These are phyloP conservation scores for Hirtodrosophila histrioides DNA, from an alignment of 2,888 invertebrate genomes.

Conservation along the genomic window DNA sequence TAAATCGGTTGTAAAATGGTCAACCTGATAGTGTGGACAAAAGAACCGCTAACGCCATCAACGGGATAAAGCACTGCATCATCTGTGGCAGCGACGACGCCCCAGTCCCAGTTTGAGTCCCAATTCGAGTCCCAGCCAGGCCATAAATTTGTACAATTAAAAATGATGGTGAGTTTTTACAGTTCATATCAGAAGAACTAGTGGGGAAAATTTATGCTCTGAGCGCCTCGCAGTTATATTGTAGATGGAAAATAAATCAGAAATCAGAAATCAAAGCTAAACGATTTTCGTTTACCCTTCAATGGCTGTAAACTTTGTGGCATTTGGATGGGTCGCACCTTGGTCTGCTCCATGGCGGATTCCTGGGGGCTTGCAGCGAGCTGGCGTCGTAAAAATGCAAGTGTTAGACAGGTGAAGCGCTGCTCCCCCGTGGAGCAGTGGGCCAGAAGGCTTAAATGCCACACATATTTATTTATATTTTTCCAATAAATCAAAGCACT, in stretches of 20 bases:
- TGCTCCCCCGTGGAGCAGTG: slow-evolving; percentile 23
- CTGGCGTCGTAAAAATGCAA: slow-evolving; percentile 53
- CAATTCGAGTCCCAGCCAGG: slow-evolving; percentile 24
- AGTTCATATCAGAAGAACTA: slow-evolving; percentile 50
- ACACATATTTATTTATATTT: slow-evolving; percentile 52
- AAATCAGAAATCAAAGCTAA: slow-evolving; percentile 56
- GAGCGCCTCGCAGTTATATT: not conserved
- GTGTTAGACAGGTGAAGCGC: slow-evolving; percentile 63
- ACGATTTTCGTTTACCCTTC: slow-evolving; percentile 49
- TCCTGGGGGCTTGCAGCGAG: slow-evolving; percentile 7
- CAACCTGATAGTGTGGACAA: slow-evolving; percentile 64
- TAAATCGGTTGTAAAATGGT: slow-evolving; percentile 39
- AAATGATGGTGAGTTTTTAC: slow-evolving; percentile 75
- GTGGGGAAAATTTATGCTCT: slow-evolving; percentile 59
- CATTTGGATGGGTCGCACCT: slow-evolving; percentile 46
- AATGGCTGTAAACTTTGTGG: slow-evolving; percentile 34
- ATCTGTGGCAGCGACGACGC: slow-evolving; percentile 31
- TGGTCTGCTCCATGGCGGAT: not conserved
- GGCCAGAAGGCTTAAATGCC: slow-evolving; percentile 43
- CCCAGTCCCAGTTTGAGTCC: slow-evolving; percentile 10
- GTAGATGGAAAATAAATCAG: slow-evolving; percentile 64
- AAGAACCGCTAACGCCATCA: slow-evolving; percentile 77
- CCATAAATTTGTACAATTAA: slow-evolving; percentile 77
- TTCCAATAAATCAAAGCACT: slow-evolving; percentile 67
- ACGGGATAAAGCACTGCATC: slow-evolving; percentile 49